Percentiles rank a stretch among this genome's conserved stretches.
Evolutionary conservation across 2,797 vertebrate species (phyloP).

Genomic region (Enteromius mattozi): DNA sequence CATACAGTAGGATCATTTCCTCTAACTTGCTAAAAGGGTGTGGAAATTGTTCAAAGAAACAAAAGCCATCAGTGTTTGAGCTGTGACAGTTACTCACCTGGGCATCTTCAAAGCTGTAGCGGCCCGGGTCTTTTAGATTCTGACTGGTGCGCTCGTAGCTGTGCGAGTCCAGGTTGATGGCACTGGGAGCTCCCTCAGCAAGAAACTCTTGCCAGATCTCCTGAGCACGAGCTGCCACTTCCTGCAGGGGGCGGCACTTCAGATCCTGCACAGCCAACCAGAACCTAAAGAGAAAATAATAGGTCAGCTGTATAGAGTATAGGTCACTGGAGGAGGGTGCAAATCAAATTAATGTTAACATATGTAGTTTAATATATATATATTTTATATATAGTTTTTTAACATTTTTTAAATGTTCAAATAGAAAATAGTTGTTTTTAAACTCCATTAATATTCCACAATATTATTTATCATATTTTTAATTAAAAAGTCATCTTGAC

Average conservation of each 20-base stretch:
- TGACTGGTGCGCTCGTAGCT: conserved; percentile 97
- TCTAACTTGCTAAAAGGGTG: not conserved
- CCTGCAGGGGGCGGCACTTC: conserved; percentile 91
- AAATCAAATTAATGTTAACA: no score
- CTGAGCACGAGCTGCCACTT: conserved; percentile 87
- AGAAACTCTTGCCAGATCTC: conserved; percentile 98
- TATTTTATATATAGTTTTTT: no score
- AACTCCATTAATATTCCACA: not conserved
- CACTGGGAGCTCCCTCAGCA: conserved; percentile 92
- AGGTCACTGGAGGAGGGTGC: not conserved
- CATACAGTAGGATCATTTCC: not conserved
- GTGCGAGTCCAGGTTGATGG: conserved; percentile 98
- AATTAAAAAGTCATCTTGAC: no score
- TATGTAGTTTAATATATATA: no score
- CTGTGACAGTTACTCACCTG: conserved; percentile 82
- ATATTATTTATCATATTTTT: not conserved
- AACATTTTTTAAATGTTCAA: no score
- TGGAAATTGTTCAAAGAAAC: not conserved
- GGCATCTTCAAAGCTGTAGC: conserved; percentile 96
- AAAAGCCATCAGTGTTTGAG: not conserved
- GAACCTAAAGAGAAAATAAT: conserved; percentile 78
- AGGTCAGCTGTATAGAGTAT: not conserved
- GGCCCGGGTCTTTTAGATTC: conserved; percentile 95
- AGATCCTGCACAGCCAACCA: conserved; percentile 97
- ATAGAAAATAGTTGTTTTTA: not conserved